phyloP scores from a whole-genome alignment of 2,888 invertebrate species.

The Halocaridina rubra region DNA sequence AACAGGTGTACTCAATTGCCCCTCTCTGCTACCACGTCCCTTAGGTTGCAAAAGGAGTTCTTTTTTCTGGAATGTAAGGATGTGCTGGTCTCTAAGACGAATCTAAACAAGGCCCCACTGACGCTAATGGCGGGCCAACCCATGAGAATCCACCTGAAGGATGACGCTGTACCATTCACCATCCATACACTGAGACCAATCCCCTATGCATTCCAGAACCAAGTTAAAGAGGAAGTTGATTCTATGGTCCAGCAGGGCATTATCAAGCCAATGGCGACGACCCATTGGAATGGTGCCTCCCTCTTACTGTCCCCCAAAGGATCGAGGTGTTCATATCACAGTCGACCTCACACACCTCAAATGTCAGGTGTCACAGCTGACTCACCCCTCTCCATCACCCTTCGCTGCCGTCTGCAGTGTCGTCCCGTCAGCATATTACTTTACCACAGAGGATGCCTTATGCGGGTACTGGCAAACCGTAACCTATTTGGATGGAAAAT shows the following conservation, averaged over 20 bases:
- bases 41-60: too few relatives aligned
- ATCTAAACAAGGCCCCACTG: background rate
- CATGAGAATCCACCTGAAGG: constrained; percentile 23
- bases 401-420: constrained; percentile 6
- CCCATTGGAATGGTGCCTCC: constrained; percentile 26
- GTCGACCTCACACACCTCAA: constrained; percentile 31
- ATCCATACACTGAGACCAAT: background rate
- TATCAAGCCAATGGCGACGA: constrained; percentile 25
- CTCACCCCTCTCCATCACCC: constrained; percentile 9
- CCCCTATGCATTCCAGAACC: constrained; percentile 16
- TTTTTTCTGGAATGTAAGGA: background rate
- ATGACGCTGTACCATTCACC: constrained; percentile 1
- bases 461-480: constrained; percentile 40
- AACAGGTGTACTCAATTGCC: too few relatives aligned
- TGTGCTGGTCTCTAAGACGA: background rate
- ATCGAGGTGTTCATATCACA: background rate
- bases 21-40: too few relatives aligned
- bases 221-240: constrained; percentile 12
- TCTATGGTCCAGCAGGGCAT: constrained; percentile 3
- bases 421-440: background rate
- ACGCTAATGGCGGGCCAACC: background rate
- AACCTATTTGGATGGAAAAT: too few relatives aligned
- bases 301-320: constrained; percentile 26
- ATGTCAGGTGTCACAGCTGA: background rate
- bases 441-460: background rate